A percentile compares a stretch with the other conserved stretches of the same genome.
Conservation (phyloP, 2,888 invertebrate genomes). For the Diplazon laetatorius region DNA sequence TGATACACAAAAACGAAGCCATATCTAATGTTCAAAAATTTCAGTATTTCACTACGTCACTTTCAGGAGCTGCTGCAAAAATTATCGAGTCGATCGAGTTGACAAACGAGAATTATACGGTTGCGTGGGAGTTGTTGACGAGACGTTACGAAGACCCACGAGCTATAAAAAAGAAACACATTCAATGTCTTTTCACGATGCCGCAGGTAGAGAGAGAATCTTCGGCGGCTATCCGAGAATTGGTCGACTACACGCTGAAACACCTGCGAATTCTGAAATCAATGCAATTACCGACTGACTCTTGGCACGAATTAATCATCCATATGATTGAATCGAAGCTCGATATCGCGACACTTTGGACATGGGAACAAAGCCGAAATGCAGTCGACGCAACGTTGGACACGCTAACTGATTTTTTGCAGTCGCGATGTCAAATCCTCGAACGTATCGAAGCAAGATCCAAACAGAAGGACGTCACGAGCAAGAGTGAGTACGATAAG, state of each 20-base stretch:
- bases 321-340: conserved; percentile 59
- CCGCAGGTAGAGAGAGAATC: conserved; percentile 57
- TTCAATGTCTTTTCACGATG: conserved; percentile 59
- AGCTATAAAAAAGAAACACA: conserved; percentile 54
- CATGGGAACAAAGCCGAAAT: conserved; percentile 56
- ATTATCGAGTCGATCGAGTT: conserved; percentile 61
- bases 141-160: conserved; percentile 61
- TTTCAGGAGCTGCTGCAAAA: conserved; percentile 52
- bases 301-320: conserved; percentile 62
- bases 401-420: conserved; percentile 51
- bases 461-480: conserved; percentile 15
- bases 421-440: conserved; percentile 53
- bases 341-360: conserved; percentile 55
- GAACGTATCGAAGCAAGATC: conserved; percentile 48
- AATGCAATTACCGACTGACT: conserved; percentile 49
- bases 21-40: conserved; percentile 60
- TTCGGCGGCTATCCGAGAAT: conserved; percentile 48
- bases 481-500: conserved; percentile 29
- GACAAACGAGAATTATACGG: conserved; percentile 57
- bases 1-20: conserved; percentile 55
- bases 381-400: conserved; percentile 40
- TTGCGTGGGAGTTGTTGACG: conserved; percentile 55
- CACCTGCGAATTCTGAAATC: conserved; percentile 60
- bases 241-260: conserved; percentile 57
- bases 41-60: conserved; percentile 61